Base-by-base conservation (phyloP, 2,888 invertebrate species). In the Tenthredo amoena region DNA sequence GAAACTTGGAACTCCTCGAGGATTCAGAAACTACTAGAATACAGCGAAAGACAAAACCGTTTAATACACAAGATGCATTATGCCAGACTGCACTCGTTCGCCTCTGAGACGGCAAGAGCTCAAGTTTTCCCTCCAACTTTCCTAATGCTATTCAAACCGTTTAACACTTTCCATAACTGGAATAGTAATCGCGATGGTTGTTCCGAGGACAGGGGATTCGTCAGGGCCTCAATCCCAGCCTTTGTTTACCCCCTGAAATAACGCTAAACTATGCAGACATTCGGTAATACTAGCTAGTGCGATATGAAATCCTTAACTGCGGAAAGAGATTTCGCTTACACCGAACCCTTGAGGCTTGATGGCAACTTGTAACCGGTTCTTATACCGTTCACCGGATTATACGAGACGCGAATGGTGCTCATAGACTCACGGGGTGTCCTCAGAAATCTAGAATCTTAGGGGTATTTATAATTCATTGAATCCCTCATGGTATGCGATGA, bases 111-210 rank as follows among this genome's bases (percentile, higher is more conserved):
- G 12, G 15, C 1, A 37, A 71, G 34, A 2, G 71, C 18, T 71
- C 5, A 34, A 71, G n/a, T 71, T 18, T 71, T 71, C n/a, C 9
- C 2, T 37, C 37, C 18, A 71, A 71, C 34, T 71, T 71, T 47
- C 40, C 26, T 76, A 76, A 76, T 76, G 76, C 15, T 76, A 76
- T 76, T 76, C 50, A 76, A 76, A 76, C 40, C 43, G 76, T 76
- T 76, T 76, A 47, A 76, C 26, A 76, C 21, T 76, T 76, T 10
- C 15, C 76, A 76, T 76, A 71, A 10, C 71, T 2, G 62, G 1
- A 55, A n/a, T 55, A 37, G 18, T 37, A 37, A 68, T 68, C 34
- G 31, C 37, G 18, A 71, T 37, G 34, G 40, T 43, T 43, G 15
- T 47, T 15, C 47, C 12, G 47, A 47, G 12, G 15, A 15, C 47